Conservation (phyloP, 1,140 invertebrate genomes). For the Calliphora vicina region DNA sequence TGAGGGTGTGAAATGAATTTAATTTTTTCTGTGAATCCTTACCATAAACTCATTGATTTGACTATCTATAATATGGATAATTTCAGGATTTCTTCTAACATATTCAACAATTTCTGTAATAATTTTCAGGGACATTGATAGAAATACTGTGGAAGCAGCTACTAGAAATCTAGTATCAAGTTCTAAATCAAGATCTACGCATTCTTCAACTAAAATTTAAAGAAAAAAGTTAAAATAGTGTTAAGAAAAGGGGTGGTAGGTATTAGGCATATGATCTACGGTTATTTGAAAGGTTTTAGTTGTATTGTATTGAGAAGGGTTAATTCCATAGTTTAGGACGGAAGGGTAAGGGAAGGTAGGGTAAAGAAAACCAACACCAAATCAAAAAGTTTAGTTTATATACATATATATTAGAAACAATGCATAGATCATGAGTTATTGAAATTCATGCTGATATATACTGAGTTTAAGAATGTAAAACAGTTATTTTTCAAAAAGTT, state of each 20-base stretch:
- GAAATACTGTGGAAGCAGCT: constrained; percentile 61
- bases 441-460: no score
- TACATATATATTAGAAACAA: no score
- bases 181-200: constrained; percentile 49
- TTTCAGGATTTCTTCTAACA: constrained; percentile 61
- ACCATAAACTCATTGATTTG: constrained; percentile 62
- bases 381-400: no score
- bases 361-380: no score
- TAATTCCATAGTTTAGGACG: no score
- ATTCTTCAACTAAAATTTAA: constrained; percentile 50
- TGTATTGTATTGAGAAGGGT: no score
- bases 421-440: no score
- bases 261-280: not conserved
- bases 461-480: no score
- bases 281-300: not conserved
- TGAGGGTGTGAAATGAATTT: not conserved
- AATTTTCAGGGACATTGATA: constrained; percentile 61
- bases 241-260: constrained; percentile 6
- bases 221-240: constrained; percentile 28
- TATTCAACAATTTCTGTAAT: constrained; percentile 61
- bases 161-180: constrained; percentile 61
- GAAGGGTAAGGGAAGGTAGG: no score
- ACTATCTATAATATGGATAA: constrained; percentile 60
- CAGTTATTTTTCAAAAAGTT: no score
- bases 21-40: constrained; percentile 42